A percentile compares a stretch with the other conserved stretches of the same genome.
These are phyloP conservation scores for Nineta flava DNA, from an alignment of 2,888 invertebrate genomes.

Conservation along the genomic window DNA sequence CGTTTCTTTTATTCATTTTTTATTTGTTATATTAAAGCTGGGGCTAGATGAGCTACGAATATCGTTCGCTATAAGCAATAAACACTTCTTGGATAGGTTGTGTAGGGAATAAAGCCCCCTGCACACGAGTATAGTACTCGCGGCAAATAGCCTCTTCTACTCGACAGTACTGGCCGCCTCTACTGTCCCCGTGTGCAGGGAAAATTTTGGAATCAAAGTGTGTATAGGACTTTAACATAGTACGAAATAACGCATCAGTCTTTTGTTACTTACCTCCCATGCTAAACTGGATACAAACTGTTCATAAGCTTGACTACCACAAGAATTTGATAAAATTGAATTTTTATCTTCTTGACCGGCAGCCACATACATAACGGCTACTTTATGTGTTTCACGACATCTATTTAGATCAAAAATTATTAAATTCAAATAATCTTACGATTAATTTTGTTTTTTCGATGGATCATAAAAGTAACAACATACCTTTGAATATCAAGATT, in stretches of 20 bases:
- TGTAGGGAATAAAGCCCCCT: no score
- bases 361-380: constrained; percentile 96
- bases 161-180: no score
- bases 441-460: constrained; percentile 4
- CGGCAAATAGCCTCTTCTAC: no score
- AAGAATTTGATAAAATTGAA: constrained; percentile 79
- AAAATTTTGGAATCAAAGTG: no score
- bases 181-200: no score
- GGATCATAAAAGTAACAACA: neutral
- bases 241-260: no score
- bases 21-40: neutral
- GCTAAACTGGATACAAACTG: constrained; percentile 51
- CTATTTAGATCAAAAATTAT: constrained; percentile 22
- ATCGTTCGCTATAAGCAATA: no score
- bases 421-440: constrained; percentile 8
- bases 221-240: no score
- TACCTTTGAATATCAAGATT: constrained; percentile 80
- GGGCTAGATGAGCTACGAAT: neutral
- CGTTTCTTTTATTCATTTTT: no score
- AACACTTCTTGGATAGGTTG: no score
- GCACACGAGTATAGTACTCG: no score
- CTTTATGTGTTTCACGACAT: constrained; percentile 88
- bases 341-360: constrained; percentile 93
- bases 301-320: constrained; percentile 88
- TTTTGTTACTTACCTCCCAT: constrained; percentile 45